Conservation (phyloP, 2,888 invertebrate species). For the Hyposoter dolosus region DNA sequence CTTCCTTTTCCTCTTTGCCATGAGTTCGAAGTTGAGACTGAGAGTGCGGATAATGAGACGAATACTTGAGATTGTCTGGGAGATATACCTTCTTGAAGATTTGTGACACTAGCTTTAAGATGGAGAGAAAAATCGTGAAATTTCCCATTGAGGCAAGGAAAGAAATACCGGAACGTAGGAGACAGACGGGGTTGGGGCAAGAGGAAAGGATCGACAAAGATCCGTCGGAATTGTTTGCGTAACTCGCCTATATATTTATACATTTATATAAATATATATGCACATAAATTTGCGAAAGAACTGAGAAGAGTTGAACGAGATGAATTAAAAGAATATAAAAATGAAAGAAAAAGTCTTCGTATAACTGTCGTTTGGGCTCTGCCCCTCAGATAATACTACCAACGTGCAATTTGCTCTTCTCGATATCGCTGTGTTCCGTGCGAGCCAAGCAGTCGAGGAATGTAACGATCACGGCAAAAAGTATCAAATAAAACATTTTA, state of each 20-base stretch:
- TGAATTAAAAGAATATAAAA: conserved; percentile 22
- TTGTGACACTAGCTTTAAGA: conserved; percentile 19
- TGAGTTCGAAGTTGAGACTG: conserved; percentile 28
- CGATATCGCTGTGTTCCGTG: neutral
- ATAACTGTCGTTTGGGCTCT: neutral
- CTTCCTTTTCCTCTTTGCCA: neutral
- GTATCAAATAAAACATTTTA: neutral
- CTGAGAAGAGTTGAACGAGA: conserved; percentile 25
- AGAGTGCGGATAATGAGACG: conserved; percentile 57
- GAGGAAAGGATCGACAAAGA: neutral
- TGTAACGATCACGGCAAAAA: conserved; percentile 17
- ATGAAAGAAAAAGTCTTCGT: neutral
- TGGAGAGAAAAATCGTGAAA: conserved; percentile 22
- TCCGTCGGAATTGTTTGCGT: conserved; percentile 3
- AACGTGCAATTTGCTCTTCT: conserved; percentile 5
- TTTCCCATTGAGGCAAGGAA: conserved; percentile 8
- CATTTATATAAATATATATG: neutral
- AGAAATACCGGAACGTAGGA: neutral
- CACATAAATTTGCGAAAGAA: conserved; percentile 4
- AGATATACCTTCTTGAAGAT: conserved; percentile 37
- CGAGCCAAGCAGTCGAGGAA: neutral
- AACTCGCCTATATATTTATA: conserved; percentile 6
- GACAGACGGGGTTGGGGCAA: neutral
- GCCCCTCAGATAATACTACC: neutral
- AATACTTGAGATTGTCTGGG: conserved; percentile 52